phyloP scores from a whole-genome alignment of 2,113 vertebrate genomes.

The Forbesichthys papilliferus region DNA sequence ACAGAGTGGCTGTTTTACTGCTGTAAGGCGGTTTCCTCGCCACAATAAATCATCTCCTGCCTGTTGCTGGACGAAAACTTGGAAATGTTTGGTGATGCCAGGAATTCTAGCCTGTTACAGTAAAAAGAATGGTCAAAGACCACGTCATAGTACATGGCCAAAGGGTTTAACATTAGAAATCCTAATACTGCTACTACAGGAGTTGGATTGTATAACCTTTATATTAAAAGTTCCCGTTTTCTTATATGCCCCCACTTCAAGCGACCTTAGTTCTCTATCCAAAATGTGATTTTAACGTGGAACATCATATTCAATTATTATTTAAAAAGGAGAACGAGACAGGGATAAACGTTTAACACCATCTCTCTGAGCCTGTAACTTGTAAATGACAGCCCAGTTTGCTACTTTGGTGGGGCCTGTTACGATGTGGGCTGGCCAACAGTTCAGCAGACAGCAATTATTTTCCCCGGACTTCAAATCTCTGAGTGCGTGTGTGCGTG shows the following conservation, averaged over 20 bases:
- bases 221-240: no score
- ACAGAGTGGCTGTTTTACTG: constrained; percentile 42
- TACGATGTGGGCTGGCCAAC: constrained; percentile 19
- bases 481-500: constrained; percentile 26
- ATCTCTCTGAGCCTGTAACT: constrained; percentile 7
- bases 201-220: no score
- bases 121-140: no score
- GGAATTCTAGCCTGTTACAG: background rate
- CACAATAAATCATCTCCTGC: constrained; percentile 13
- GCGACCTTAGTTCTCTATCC: background rate
- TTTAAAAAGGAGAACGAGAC: constrained; percentile 29
- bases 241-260: no score
- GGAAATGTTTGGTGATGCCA: no score
- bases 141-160: no score
- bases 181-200: no score
- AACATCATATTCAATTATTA: no score
- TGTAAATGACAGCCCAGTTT: constrained; percentile 30
- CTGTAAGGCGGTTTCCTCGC: constrained; percentile 27
- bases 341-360: constrained; percentile 38
- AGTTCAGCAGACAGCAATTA: constrained; percentile 47
- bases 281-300: constrained; percentile 7
- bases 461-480: constrained; percentile 43
- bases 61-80: constrained; percentile 21
- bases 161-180: no score
- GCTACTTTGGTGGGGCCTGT: constrained; percentile 19